Evolutionary conservation across 2,888 invertebrate species (phyloP).

Genomic region (Crioceris asparagi): DNA sequence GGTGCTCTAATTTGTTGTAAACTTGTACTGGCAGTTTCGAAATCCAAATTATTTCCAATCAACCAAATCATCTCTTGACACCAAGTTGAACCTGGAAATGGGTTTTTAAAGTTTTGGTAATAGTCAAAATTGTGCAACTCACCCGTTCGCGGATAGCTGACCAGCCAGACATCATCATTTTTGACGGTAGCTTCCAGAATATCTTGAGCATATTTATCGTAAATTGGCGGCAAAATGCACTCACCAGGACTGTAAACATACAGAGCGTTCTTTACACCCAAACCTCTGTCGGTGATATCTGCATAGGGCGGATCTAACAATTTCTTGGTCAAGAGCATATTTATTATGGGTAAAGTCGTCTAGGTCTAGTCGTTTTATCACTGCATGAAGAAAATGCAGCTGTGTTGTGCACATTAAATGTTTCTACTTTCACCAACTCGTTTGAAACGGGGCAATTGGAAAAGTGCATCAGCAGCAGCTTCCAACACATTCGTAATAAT

Average conservation of each 20-base stretch:
- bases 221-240: conserved; percentile 59
- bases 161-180: conserved; percentile 72
- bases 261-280: conserved; percentile 57
- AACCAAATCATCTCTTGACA: conserved; percentile 89
- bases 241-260: conserved; percentile 62
- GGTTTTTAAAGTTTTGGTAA: too few species aligned
- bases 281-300: conserved; percentile 57
- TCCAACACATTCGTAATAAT: too few species aligned
- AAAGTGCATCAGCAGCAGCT: too few species aligned
- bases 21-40: conserved; percentile 55
- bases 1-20: conserved; percentile 57
- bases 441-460: too few species aligned
- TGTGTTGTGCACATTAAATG: too few species aligned
- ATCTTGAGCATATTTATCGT: conserved; percentile 53
- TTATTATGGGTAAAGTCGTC: too few species aligned
- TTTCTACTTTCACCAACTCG: too few species aligned
- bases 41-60: conserved; percentile 71
- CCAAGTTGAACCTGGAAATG: conserved; percentile 77
- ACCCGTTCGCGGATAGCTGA: conserved; percentile 86
- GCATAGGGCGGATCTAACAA: too few species aligned
- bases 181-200: conserved; percentile 62
- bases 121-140: too few species aligned
- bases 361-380: too few species aligned
- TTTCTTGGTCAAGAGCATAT: too few species aligned
- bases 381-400: too few species aligned